Evolutionary conservation across 2,113 vertebrate genomes (phyloP).

Genomic region (Pitta sordida): DNA sequence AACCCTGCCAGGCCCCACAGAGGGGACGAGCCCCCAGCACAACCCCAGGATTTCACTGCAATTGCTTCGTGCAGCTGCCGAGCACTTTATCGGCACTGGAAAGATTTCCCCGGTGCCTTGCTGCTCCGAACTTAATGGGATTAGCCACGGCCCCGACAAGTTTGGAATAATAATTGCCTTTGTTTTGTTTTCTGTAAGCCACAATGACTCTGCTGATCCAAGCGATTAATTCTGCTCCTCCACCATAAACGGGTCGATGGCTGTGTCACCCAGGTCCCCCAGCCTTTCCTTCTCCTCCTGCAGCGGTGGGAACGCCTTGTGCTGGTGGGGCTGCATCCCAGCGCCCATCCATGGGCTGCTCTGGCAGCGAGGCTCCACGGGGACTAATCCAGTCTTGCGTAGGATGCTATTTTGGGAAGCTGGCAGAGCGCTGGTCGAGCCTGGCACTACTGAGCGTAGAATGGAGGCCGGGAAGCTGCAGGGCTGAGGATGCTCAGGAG

Average conservation of each 20-base stretch:
- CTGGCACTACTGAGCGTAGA: not conserved
- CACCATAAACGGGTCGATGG: not conserved
- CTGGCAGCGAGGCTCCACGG: not conserved
- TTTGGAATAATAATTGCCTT: constrained; percentile 18
- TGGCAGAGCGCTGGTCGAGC: not conserved
- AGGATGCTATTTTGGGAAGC: not conserved
- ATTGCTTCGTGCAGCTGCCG: not conserved
- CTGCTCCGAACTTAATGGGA: not conserved
- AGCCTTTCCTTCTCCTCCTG: not conserved
- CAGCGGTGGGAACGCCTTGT: rapidly evolving
- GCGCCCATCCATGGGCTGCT: not conserved
- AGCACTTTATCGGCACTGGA: not conserved
- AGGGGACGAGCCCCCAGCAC: not conserved
- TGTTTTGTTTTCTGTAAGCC: constrained; percentile 34
- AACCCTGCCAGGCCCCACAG: not conserved
- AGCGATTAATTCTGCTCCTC: constrained; percentile 5
- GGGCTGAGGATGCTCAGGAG: not conserved
- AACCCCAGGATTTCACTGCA: rapidly evolving
- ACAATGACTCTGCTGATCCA: not conserved
- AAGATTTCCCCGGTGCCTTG: not conserved
- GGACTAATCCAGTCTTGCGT: not conserved
- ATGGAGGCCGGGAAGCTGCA: not conserved
- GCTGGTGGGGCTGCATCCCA: rapidly evolving
- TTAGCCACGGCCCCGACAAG: constrained; percentile 4
- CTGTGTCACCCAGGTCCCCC: not conserved